Conservation (phyloP, 2,888 invertebrate species). For the Euplexia lucipara region DNA sequence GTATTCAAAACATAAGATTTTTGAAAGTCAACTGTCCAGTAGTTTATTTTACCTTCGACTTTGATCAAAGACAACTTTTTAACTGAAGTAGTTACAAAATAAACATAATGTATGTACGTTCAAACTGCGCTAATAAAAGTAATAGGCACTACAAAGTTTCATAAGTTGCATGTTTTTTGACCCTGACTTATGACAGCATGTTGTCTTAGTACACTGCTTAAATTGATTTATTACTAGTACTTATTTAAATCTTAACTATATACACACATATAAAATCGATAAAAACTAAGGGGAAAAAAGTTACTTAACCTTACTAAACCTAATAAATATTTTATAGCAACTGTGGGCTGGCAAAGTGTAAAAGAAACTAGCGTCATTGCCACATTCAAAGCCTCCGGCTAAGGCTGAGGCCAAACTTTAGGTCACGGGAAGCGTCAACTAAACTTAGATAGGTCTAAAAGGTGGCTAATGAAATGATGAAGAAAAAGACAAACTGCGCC, state of each 20-base stretch:
- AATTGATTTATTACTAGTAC: constrained; percentile 22
- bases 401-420: too few species aligned
- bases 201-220: constrained; percentile 6
- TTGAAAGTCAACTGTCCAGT: constrained; percentile 1
- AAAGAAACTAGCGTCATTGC: too few species aligned
- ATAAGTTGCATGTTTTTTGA: constrained; percentile 2
- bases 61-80: constrained; percentile 14
- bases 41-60: constrained; percentile 9
- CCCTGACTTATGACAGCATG: constrained; percentile 23
- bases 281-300: too few species aligned
- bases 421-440: too few species aligned
- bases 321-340: too few species aligned
- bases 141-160: constrained; percentile 19
- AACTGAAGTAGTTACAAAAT: constrained; percentile 14
- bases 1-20: background rate
- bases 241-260: background rate
- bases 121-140: constrained; percentile 4
- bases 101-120: constrained; percentile 3
- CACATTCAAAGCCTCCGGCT: too few species aligned
- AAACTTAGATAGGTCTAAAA: too few species aligned
- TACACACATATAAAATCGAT: too few species aligned
- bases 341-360: too few species aligned
- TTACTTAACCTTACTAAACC: too few species aligned
- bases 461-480: too few species aligned
- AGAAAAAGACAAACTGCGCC: too few species aligned